Evolutionary conservation across 2,888 invertebrate genomes (phyloP), one percentile per base, ranked within the genome.

Genomic region (Catotricha subobsoleta): DNA sequence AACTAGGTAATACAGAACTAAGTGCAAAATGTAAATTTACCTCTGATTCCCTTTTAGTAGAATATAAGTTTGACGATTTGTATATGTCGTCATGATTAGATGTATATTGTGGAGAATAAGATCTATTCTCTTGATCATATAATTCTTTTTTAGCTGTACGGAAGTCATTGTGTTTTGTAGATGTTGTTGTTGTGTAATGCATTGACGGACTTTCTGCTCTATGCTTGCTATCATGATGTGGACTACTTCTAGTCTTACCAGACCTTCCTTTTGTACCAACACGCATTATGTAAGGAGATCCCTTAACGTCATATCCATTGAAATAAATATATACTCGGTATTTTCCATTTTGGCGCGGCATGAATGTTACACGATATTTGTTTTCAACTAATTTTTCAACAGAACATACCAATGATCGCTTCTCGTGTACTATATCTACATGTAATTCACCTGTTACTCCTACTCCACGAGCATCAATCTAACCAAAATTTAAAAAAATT

Each of bases 351-450:
- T 80, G 79, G 46, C 76, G 72, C 1, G 82, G 82, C 60, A 80
- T 74, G 49, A 83, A 80, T 1, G 80, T 80, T n/a, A 81, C 75
- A 15, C 80, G 67, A 48, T 80, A 80, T 53, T 80, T 80, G 53
- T 74, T 77, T 47, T 69, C 71, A 16, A 82, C 81, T 7, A 86
- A 72, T 58, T 76, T 80, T 53, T 80, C 81, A 27, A 81, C 74
- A n/a, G 79, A 79, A 54, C 80, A 83, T 54, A 77, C 84, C 48
- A 81, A 75, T 43, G 88, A 86, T 43, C 75, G 71, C 53, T 88
- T 87, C 56, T 87, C 84, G 49, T 90, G 83, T 0, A 88, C 88
- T 41, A 94, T 81, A 55, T 94, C 91, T 35, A 92, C 76, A 49
- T 80, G 79, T 2, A 92, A 69, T 54, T 88, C 86, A 0, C 92